A percentile compares a stretch with the other conserved stretches of the same genome.
These are phyloP conservation scores for Yponomeuta sedellus DNA, from an alignment of 2,888 invertebrate species.

Conservation along the genomic window DNA sequence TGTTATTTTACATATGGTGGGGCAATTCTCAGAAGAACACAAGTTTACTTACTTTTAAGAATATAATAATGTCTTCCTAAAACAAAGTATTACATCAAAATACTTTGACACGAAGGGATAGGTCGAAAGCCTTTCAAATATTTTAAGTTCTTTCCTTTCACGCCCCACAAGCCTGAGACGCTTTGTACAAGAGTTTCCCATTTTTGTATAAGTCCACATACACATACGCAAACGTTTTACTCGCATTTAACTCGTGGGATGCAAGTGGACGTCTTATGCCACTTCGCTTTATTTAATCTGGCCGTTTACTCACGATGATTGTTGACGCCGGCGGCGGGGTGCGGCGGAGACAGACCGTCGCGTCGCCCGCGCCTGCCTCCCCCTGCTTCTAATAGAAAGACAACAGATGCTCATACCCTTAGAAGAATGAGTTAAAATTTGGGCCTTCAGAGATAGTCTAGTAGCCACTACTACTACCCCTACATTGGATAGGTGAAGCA, in stretches of 20 bases:
- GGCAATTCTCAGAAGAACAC: too few relatives aligned
- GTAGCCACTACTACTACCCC: too few relatives aligned
- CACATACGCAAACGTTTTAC: neutral
- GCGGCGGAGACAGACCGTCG: conserved; percentile 46
- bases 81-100: too few relatives aligned
- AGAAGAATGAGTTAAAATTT: neutral
- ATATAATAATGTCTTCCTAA: too few relatives aligned
- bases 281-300: conserved; percentile 1
- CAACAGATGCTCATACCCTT: neutral
- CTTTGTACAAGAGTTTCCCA: neutral
- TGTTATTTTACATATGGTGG: too few relatives aligned
- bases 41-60: too few relatives aligned
- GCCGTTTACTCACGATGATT: conserved; percentile 1
- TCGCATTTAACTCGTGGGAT: neutral
- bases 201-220: neutral
- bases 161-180: too few relatives aligned
- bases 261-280: neutral
- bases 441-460: too few relatives aligned
- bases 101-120: too few relatives aligned
- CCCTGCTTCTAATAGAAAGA: neutral
- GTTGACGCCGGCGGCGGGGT: conserved; percentile 34
- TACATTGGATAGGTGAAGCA: too few relatives aligned
- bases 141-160: too few relatives aligned
- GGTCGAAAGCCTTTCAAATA: too few relatives aligned
- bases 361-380: conserved; percentile 30